phyloP scores from a whole-genome alignment of 2,888 invertebrate species.

The Mythimna lalbum region DNA sequence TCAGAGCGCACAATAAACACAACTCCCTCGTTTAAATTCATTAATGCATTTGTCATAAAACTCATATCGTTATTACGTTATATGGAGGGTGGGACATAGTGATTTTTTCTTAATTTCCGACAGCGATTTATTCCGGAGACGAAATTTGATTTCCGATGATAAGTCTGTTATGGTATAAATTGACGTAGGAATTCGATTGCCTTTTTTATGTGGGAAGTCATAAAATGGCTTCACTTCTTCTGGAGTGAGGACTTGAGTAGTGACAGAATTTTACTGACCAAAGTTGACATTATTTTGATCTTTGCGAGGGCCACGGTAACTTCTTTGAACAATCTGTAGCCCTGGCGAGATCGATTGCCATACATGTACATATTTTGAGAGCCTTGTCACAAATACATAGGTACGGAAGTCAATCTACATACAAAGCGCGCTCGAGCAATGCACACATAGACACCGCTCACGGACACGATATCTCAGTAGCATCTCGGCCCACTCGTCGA shows the following conservation, averaged over 20 bases:
- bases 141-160: constrained; percentile 59
- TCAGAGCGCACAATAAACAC: constrained; percentile 79
- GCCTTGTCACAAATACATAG: too few species aligned
- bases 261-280: too few species aligned
- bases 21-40: constrained; percentile 77
- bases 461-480: too few species aligned
- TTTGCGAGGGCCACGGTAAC: too few species aligned
- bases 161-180: constrained; percentile 45
- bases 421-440: too few species aligned
- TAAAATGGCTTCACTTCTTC: too few species aligned
- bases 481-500: too few species aligned
- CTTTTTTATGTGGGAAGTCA: not conserved
- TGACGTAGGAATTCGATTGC: constrained; percentile 24
- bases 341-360: constrained; percentile 1
- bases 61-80: constrained; percentile 70
- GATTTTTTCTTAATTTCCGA: constrained; percentile 75
- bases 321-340: too few species aligned
- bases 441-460: too few species aligned
- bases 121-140: constrained; percentile 58
- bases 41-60: constrained; percentile 85
- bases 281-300: too few species aligned
- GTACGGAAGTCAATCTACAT: too few species aligned
- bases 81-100: constrained; percentile 51
- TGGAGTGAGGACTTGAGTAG: too few species aligned
- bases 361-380: constrained; percentile 35